These are phyloP conservation scores for Nipponacmea schrenckii DNA, from an alignment of 2,888 invertebrate genomes.

Conservation along the genomic window DNA sequence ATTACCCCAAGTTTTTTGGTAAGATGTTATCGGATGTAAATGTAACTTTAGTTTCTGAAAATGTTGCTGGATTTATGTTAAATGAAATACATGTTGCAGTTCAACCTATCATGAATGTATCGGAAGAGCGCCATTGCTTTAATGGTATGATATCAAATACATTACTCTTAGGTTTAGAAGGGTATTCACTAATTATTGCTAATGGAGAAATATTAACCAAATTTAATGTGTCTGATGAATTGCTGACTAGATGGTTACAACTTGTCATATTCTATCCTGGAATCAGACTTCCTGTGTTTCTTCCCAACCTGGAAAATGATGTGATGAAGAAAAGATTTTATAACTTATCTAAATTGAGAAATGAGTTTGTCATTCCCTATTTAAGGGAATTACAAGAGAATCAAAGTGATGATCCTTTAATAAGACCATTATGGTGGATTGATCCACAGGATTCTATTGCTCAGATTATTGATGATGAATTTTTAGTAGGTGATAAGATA, in stretches of 20 bases:
- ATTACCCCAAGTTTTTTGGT: slow-evolving; percentile 33
- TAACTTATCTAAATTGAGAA: slow-evolving; percentile 17
- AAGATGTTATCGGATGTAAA: slow-evolving; percentile 29
- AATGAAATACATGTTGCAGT: slow-evolving; percentile 31
- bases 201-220: slow-evolving; percentile 25
- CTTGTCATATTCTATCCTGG: slow-evolving; percentile 38
- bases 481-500: slow-evolving; percentile 32
- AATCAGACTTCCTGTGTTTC: slow-evolving; percentile 28
- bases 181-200: slow-evolving; percentile 32
- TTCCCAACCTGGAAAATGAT: slow-evolving; percentile 22
- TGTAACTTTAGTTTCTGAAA: slow-evolving; percentile 32
- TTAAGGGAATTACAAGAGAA: slow-evolving; percentile 22
- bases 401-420: slow-evolving; percentile 30
- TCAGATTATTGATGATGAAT: slow-evolving; percentile 33
- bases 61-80: slow-evolving; percentile 34
- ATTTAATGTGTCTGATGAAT: slow-evolving; percentile 22
- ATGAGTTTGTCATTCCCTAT: slow-evolving; percentile 26
- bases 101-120: slow-evolving; percentile 23
- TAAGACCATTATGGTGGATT: slow-evolving; percentile 37
- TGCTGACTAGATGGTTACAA: slow-evolving; percentile 38
- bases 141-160: slow-evolving; percentile 33
- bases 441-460: slow-evolving; percentile 27
- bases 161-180: slow-evolving; percentile 30
- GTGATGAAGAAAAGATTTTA: slow-evolving; percentile 21
- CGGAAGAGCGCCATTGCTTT: slow-evolving; percentile 26